These are phyloP conservation scores for Cyphomyrus plagiostoma DNA, from an alignment of 2,113 vertebrate species.

Conservation along the genomic window DNA sequence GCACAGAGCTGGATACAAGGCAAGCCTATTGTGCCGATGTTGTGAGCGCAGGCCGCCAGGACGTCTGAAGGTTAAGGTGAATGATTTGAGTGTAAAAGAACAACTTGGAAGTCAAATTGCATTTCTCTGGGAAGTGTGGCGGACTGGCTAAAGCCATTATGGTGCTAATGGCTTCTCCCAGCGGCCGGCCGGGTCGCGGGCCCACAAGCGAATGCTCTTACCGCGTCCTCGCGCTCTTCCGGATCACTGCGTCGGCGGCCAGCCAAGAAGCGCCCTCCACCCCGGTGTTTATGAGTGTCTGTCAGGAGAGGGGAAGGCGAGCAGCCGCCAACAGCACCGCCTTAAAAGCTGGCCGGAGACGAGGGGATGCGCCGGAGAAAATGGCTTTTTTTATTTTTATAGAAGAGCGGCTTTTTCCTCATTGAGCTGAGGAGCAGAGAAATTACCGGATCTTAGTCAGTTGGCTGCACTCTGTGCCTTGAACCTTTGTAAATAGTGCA, in stretches of 20 bases:
- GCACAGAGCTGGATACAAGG: not conserved
- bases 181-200: not conserved
- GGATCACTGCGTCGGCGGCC: not conserved
- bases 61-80: conserved; percentile 5
- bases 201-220: conserved; percentile 14
- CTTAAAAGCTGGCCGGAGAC: not conserved
- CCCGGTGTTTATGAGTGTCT: not conserved
- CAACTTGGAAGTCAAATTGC: conserved; percentile 23
- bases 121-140: conserved; percentile 7
- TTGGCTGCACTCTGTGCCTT: not conserved
- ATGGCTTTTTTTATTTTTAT: not conserved
- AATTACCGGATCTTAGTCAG: not conserved
- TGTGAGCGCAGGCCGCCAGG: not conserved
- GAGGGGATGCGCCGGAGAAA: not conserved
- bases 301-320: not conserved
- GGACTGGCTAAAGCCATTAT: conserved; percentile 12
- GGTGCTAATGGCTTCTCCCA: conserved; percentile 16
- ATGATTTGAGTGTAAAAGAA: conserved; percentile 13
- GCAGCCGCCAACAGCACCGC: not conserved
- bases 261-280: not conserved
- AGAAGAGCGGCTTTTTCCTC: not conserved
- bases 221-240: not conserved
- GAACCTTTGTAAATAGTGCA: not conserved
- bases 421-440: not conserved
- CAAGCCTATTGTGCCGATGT: not conserved